Percentiles rank a stretch among this genome's conserved stretches.
Evolutionary conservation across 1,140 invertebrate species (phyloP).

Genomic region (Hyles euphorbiae): DNA sequence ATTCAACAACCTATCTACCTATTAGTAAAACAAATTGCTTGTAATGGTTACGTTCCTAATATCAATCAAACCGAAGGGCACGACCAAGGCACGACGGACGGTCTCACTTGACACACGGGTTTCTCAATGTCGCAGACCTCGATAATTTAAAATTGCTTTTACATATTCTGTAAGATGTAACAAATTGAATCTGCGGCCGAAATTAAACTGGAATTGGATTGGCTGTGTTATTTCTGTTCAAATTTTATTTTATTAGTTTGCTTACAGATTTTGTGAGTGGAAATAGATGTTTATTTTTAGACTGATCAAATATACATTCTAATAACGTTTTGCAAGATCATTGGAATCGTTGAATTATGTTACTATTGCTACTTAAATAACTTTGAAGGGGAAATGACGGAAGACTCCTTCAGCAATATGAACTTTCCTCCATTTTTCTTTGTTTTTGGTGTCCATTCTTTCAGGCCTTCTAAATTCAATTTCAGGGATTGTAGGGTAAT

Average conservation of each 20-base stretch:
- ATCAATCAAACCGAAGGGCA: conserved; percentile 1
- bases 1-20: not conserved
- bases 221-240: not conserved
- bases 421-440: no score
- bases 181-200: not conserved
- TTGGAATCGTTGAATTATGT: no score
- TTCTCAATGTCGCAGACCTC: not conserved
- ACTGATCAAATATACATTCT: no score
- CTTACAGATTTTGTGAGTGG: no score
- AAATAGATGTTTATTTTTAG: no score
- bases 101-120: not conserved
- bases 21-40: not conserved
- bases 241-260: not conserved
- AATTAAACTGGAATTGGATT: not conserved
- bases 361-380: no score
- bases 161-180: not conserved
- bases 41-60: conserved; percentile 1
- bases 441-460: no score
- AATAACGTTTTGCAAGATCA: no score
- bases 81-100: not conserved
- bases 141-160: conserved; percentile 1
- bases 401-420: no score
- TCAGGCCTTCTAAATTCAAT: no score
- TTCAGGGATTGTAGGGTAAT: no score
- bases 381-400: no score